These are phyloP conservation scores for Naja naja DNA, from an alignment of 2,113 vertebrate species.

Conservation along the genomic window DNA sequence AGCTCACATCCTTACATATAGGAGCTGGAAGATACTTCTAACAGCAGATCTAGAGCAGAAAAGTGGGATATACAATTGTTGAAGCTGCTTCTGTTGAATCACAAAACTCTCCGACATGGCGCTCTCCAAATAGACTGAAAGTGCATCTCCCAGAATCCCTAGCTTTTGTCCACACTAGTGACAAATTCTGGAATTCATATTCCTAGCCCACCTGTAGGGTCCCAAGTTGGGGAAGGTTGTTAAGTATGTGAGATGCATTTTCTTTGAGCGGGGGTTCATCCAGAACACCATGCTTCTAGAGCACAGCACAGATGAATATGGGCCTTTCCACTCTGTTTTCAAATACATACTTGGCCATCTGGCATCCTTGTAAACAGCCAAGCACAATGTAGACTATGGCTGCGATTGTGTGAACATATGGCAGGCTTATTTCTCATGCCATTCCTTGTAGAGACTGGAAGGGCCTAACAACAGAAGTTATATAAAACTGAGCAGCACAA, in stretches of 20 bases:
- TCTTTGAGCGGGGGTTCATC: not conserved
- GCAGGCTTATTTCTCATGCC: not conserved
- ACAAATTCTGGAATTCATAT: not conserved
- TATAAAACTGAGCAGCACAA: not conserved
- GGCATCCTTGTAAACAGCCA: not conserved
- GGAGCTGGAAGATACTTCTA: not conserved
- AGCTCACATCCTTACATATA: not conserved
- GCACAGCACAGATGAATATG: not conserved
- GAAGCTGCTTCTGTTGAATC: not conserved
- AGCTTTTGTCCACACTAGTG: not conserved
- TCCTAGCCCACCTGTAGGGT: not conserved
- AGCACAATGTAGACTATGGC: not conserved
- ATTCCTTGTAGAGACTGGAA: not conserved
- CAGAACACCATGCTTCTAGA: not conserved
- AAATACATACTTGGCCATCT: not conserved
- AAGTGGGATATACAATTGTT: not conserved
- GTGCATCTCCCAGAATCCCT: not conserved
- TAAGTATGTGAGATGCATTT: not conserved
- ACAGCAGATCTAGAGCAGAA: not conserved
- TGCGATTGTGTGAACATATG: not conserved
- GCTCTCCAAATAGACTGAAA: not conserved
- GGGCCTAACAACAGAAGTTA: not conserved
- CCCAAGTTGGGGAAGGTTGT: not conserved
- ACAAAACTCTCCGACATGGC: not conserved
- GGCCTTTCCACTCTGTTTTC: not conserved